Evolutionary conservation across 2,113 vertebrate genomes (phyloP).

Genomic region (Bubo scandiacus): DNA sequence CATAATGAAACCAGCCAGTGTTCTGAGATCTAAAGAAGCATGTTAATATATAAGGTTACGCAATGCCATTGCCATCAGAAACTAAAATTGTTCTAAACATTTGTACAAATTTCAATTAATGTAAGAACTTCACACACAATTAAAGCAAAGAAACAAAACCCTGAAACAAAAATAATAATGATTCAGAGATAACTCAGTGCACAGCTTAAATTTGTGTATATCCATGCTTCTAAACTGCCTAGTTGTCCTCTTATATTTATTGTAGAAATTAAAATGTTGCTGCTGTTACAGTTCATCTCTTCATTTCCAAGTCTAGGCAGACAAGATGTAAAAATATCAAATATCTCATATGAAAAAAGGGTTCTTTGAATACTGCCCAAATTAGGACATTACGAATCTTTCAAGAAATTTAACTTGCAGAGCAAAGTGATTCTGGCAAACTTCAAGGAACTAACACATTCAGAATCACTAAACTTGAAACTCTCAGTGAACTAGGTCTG

Average conservation of each 20-base stretch:
- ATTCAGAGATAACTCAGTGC: not conserved
- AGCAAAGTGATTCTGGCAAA: not conserved
- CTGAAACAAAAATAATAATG: not conserved
- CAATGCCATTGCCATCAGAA: not conserved
- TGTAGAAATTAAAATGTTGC: not conserved
- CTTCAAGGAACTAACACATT: not conserved
- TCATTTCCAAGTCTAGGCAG: not conserved
- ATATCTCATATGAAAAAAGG: not conserved
- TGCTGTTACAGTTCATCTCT: not conserved
- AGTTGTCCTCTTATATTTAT: not conserved
- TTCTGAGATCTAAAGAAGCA: not conserved
- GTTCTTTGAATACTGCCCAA: not conserved
- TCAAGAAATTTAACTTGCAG: not conserved
- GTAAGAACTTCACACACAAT: not conserved
- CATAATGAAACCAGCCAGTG: not conserved
- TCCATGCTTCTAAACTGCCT: not conserved
- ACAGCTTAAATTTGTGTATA: not conserved
- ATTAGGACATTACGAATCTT: not conserved
- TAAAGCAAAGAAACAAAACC: not conserved
- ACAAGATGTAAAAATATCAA: not conserved
- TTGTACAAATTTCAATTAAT: not conserved
- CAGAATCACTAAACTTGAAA: not conserved
- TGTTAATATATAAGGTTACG: not conserved
- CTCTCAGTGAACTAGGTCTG: rapidly evolving
- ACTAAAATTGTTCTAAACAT: not conserved